phyloP scores from a whole-genome alignment of 2,888 invertebrate genomes.

The Galerucella nymphaeae region DNA sequence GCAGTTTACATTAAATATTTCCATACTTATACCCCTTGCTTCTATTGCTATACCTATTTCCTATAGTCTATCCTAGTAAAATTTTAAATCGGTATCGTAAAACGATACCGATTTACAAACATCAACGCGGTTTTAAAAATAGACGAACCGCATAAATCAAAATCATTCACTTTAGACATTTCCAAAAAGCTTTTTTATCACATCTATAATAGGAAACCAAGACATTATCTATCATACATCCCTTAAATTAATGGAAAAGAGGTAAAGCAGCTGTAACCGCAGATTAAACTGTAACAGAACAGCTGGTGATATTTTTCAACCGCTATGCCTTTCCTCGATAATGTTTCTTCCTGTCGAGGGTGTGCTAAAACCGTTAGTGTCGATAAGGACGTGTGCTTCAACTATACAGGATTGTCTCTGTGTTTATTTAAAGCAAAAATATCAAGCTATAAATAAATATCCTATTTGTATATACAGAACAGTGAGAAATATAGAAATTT shows the following conservation, averaged over 20 bases:
- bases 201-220: conserved; percentile 26
- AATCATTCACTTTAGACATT: background rate
- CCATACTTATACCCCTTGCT: no score
- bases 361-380: conserved; percentile 45
- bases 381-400: conserved; percentile 37
- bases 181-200: conserved; percentile 19
- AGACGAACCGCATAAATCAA: conserved; percentile 1
- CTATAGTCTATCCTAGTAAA: background rate
- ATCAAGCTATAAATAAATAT: no score
- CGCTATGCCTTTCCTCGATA: conserved; percentile 2
- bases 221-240: conserved; percentile 33
- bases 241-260: conserved; percentile 41
- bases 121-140: background rate
- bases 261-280: conserved; percentile 37
- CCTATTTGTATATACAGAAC: no score
- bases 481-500: no score
- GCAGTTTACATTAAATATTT: no score
- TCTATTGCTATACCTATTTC: no score
- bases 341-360: conserved; percentile 30
- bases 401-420: background rate
- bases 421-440: background rate
- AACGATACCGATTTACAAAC: background rate
- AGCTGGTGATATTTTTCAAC: conserved; percentile 16
- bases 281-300: conserved; percentile 12
- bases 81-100: background rate